phyloP scores from a whole-genome alignment of 1,140 invertebrate species.

The Cydia amplana region DNA sequence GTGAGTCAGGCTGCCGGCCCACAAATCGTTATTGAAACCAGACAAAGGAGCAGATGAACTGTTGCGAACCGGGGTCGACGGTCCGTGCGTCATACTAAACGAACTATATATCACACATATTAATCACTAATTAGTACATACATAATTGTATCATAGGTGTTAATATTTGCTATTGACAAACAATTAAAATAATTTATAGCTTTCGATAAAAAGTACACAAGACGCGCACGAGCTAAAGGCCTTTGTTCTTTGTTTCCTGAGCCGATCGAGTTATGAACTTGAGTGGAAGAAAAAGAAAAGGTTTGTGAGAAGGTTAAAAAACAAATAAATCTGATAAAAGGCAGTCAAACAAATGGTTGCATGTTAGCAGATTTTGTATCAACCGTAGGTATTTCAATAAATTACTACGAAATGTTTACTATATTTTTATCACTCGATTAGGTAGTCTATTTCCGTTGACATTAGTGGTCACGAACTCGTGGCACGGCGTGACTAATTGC shows the following conservation, averaged over 20 bases:
- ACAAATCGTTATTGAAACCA: constrained; percentile 59
- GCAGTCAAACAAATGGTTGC: not conserved
- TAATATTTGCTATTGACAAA: not conserved
- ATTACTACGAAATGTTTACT: not conserved
- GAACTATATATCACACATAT: not conserved
- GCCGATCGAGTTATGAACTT: not conserved
- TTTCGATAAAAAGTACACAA: constrained; percentile 6
- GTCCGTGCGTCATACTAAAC: constrained; percentile 61
- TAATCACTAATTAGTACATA: not conserved
- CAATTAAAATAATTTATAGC: constrained; percentile 7
- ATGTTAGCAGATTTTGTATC: not conserved
- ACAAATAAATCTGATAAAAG: not conserved
- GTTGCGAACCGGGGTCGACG: constrained; percentile 57
- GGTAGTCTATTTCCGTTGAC: not conserved
- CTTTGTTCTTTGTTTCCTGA: not conserved
- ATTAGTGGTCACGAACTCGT: constrained; percentile 8
- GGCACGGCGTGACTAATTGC: constrained; percentile 6
- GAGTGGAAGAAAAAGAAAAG: not conserved
- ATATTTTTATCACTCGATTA: not conserved
- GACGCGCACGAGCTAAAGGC: not conserved
- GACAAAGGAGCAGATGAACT: constrained; percentile 63
- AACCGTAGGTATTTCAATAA: constrained; percentile 1
- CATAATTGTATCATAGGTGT: not conserved
- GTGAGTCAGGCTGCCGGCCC: constrained; percentile 65
- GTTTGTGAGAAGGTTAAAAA: not conserved